Evolutionary conservation across 2,113 vertebrate species (phyloP).

Genomic region (Cebidichthys violaceus): DNA sequence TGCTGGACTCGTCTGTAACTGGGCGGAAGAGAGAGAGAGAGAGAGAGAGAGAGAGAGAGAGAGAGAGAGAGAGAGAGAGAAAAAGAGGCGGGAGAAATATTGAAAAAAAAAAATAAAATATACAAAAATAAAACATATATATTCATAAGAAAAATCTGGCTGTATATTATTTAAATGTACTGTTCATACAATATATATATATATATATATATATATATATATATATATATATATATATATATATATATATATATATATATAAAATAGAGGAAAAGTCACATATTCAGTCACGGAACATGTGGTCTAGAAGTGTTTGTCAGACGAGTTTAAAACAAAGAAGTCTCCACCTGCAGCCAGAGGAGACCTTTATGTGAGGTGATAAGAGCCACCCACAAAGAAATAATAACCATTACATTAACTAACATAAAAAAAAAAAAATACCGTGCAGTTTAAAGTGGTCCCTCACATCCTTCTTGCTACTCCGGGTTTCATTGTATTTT

Average conservation of each 20-base stretch:
- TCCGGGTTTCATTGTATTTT: slow-evolving; percentile 26
- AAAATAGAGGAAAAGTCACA: neutral
- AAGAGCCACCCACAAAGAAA: slow-evolving; percentile 50
- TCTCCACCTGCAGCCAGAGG: slow-evolving; percentile 24
- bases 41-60: too few species aligned
- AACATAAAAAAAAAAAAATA: slow-evolving; percentile 34
- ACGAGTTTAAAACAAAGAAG: slow-evolving; percentile 24
- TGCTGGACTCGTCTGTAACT: neutral
- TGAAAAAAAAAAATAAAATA: neutral
- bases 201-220: too few species aligned
- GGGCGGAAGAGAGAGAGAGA: neutral
- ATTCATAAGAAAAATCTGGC: neutral
- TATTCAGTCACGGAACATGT: neutral
- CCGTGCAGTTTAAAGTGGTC: slow-evolving; percentile 40
- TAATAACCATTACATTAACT: slow-evolving; percentile 49
- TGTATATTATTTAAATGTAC: neutral
- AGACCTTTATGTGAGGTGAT: slow-evolving; percentile 16
- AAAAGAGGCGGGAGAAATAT: too few species aligned
- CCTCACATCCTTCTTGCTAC: slow-evolving; percentile 2
- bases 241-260: too few species aligned
- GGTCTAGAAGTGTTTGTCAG: neutral
- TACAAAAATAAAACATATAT: neutral
- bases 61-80: too few species aligned
- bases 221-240: too few species aligned
- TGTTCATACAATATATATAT: neutral